These are phyloP conservation scores for Martes martes DNA, from an alignment of 2,113 vertebrate genomes.

Conservation along the genomic window DNA sequence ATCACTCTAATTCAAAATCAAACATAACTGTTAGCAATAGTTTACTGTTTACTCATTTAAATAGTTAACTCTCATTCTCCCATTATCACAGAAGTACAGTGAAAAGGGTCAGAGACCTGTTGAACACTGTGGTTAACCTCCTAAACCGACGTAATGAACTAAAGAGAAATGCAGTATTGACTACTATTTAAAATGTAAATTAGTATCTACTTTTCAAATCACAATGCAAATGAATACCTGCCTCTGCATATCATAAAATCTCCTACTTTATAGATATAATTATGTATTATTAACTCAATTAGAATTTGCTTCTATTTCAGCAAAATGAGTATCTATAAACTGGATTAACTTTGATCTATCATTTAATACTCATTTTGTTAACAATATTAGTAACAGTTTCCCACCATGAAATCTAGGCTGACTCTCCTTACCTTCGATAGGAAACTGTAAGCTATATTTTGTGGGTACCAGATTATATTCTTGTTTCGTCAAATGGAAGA, in stretches of 20 bases:
- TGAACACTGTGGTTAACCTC: not conserved
- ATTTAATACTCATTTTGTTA: not conserved
- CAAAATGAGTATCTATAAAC: not conserved
- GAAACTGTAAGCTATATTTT: not conserved
- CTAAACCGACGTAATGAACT: not conserved
- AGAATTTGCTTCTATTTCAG: not conserved
- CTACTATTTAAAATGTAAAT: constrained; percentile 12
- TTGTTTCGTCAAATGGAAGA: not conserved
- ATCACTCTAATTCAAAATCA: not conserved
- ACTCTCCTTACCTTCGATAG: not conserved
- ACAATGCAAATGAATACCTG: not conserved
- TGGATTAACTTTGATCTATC: not conserved
- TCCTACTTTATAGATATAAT: not conserved
- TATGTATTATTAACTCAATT: not conserved
- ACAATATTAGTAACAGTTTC: not conserved
- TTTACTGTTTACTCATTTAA: not conserved
- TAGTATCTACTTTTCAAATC: not conserved
- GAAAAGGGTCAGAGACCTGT: not conserved
- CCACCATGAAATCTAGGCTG: not conserved
- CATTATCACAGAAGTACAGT: not conserved
- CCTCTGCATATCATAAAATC: not conserved
- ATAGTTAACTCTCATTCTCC: not conserved
- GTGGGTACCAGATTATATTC: not conserved
- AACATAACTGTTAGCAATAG: not conserved
- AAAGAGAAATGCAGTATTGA: not conserved